phyloP scores from a whole-genome alignment of 2,797 vertebrate species.

The Garrulus glandarius region DNA sequence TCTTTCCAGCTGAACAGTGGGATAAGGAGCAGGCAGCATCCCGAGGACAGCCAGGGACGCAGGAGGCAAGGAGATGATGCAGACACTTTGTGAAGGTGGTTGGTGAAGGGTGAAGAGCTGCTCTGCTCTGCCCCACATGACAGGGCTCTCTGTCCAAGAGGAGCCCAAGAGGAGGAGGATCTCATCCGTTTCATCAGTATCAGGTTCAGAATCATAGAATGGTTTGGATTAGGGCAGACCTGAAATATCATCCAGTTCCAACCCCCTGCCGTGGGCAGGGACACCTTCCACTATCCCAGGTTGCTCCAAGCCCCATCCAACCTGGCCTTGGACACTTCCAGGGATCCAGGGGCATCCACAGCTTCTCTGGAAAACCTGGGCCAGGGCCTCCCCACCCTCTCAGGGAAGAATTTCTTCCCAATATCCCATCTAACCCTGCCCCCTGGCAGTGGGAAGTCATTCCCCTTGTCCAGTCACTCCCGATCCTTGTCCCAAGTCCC shows the following conservation, averaged over 20 bases:
- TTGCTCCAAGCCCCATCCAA: accelerated
- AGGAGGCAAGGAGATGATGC: not conserved
- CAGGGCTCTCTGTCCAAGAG: not conserved
- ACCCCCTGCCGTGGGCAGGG: not conserved
- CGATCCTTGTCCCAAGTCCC: not conserved
- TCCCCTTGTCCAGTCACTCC: not conserved
- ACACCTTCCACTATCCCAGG: not conserved
- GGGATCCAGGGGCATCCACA: not conserved
- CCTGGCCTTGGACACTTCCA: not conserved
- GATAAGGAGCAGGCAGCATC: not conserved
- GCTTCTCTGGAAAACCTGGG: accelerated
- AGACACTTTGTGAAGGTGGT: not conserved
- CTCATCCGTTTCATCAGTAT: not conserved
- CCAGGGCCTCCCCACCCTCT: accelerated
- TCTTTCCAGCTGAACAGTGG: accelerated
- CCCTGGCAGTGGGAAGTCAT: not conserved
- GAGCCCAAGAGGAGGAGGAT: not conserved
- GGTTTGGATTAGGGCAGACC: not conserved
- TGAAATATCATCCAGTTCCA: not conserved
- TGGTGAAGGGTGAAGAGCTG: not conserved
- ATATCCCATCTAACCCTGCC: accelerated
- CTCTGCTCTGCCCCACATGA: not conserved
- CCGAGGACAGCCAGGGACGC: not conserved
- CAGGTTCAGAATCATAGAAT: not conserved
- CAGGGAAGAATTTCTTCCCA: accelerated